These are phyloP conservation scores for Zophobas morio DNA, from an alignment of 1,140 invertebrate genomes.

Conservation along the genomic window DNA sequence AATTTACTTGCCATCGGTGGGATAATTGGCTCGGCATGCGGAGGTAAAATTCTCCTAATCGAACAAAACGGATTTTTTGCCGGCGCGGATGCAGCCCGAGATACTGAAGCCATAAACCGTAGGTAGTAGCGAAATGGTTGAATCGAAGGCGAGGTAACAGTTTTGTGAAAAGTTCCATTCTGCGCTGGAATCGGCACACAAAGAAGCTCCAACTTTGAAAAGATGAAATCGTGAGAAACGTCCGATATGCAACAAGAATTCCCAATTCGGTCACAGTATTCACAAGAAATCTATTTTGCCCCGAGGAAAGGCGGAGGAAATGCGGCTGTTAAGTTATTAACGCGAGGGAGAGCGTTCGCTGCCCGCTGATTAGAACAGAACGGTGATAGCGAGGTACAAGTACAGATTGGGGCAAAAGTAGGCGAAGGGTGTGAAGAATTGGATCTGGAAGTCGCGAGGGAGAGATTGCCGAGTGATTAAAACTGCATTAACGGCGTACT, in stretches of 20 bases:
- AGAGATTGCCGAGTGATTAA: no score
- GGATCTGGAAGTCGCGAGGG: no score
- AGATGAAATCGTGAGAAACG: conserved; percentile 59
- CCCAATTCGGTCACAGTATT: conserved; percentile 42
- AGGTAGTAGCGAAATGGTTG: conserved; percentile 1
- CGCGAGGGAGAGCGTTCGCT: no score
- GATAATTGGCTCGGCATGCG: conserved; percentile 17
- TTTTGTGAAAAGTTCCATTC: conserved; percentile 45
- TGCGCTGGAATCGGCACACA: conserved; percentile 38
- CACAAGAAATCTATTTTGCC: background rate
- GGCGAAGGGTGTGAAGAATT: no score
- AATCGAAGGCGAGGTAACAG: conserved; percentile 18
- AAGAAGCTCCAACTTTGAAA: conserved; percentile 55
- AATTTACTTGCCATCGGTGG: conserved; percentile 4
- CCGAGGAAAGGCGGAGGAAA: background rate
- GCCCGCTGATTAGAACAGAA: no score
- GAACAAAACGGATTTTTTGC: conserved; percentile 18
- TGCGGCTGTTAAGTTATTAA: background rate
- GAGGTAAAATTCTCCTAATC: conserved; percentile 17
- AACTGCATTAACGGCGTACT: no score
- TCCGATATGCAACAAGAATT: conserved; percentile 54
- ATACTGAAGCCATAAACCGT: background rate
- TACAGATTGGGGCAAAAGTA: no score
- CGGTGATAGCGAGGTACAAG: no score
- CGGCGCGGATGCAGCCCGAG: background rate